Conservation (phyloP, 2,113 vertebrate genomes). For the Lepisosteus oculatus region DNA sequence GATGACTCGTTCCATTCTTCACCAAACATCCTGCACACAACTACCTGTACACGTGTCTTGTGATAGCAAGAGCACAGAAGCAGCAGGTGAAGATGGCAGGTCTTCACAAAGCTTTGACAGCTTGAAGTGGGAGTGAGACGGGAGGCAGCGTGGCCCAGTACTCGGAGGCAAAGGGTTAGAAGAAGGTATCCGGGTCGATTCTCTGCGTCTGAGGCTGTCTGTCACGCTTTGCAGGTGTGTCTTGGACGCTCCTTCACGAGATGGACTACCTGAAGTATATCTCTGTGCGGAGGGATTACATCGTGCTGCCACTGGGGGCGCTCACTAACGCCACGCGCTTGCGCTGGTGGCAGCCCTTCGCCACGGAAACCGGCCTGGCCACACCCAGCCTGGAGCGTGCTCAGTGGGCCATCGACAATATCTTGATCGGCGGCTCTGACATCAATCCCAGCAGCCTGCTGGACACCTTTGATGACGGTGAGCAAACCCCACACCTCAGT, state of each 20-base stretch:
- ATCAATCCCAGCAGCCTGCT: constrained; percentile 94
- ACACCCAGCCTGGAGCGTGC: constrained; percentile 82
- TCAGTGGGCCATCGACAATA: constrained; percentile 96
- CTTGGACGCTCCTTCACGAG: constrained; percentile 93
- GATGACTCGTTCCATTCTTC: too few species aligned
- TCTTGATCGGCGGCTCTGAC: constrained; percentile 92
- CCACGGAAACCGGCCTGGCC: constrained; percentile 77
- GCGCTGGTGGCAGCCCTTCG: constrained; percentile 97
- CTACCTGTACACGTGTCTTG: too few species aligned
- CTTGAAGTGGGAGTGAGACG: too few species aligned
- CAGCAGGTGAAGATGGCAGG: too few species aligned
- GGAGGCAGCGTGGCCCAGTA: too few species aligned
- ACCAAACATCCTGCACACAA: too few species aligned
- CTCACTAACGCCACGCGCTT: constrained; percentile 89
- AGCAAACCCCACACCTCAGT: constrained; percentile 25
- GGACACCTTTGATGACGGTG: constrained; percentile 93
- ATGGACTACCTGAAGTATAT: constrained; percentile 98
- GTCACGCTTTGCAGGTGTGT: constrained; percentile 72
- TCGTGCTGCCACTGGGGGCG: constrained; percentile 82
- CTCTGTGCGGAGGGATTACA: constrained; percentile 90
- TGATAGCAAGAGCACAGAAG: too few species aligned
- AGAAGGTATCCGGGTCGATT: too few species aligned
- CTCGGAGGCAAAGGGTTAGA: too few species aligned
- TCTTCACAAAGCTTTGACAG: too few species aligned
- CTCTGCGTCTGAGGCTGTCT: neutral